Conservation (phyloP, 2,888 invertebrate species). For the Ophion slaviceki region DNA sequence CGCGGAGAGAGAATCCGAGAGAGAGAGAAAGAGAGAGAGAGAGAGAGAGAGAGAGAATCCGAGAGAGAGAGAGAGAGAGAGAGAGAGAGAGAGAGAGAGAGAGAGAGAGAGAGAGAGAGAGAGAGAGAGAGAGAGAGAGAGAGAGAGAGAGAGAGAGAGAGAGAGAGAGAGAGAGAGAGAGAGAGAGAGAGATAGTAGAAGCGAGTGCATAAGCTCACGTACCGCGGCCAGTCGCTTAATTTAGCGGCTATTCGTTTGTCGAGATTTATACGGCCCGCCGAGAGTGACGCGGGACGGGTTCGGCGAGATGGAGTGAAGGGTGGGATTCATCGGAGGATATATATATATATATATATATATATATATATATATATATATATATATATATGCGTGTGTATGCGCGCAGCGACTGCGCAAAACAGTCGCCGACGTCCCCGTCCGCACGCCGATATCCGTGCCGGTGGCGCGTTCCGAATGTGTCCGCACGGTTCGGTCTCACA, state of each 20-base stretch:
- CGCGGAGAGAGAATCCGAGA: slow-evolving; percentile 32
- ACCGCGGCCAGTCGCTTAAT: slow-evolving; percentile 66
- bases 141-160: slow-evolving; percentile 20
- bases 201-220: slow-evolving; percentile 63
- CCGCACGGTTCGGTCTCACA: slow-evolving; percentile 45
- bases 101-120: slow-evolving; percentile 5
- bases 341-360: slow-evolving; percentile 33
- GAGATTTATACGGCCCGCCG: slow-evolving; percentile 65
- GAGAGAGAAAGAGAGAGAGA: slow-evolving; percentile 12
- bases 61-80: slow-evolving; percentile 3
- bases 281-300: slow-evolving; percentile 45
- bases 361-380: slow-evolving; percentile 47
- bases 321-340: slow-evolving; percentile 41
- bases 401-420: slow-evolving; percentile 54
- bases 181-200: slow-evolving; percentile 21
- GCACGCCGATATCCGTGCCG: slow-evolving; percentile 49
- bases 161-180: slow-evolving; percentile 18
- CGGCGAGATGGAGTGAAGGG: slow-evolving; percentile 28
- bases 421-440: slow-evolving; percentile 30
- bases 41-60: slow-evolving; percentile 12
- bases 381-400: slow-evolving; percentile 8
- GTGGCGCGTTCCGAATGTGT: slow-evolving; percentile 48
- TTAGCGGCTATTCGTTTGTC: slow-evolving; percentile 68
- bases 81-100: slow-evolving; percentile 19
- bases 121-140: slow-evolving; percentile 9